phyloP scores from a whole-genome alignment of 2,113 vertebrate species.

The Notothenia rossii region DNA sequence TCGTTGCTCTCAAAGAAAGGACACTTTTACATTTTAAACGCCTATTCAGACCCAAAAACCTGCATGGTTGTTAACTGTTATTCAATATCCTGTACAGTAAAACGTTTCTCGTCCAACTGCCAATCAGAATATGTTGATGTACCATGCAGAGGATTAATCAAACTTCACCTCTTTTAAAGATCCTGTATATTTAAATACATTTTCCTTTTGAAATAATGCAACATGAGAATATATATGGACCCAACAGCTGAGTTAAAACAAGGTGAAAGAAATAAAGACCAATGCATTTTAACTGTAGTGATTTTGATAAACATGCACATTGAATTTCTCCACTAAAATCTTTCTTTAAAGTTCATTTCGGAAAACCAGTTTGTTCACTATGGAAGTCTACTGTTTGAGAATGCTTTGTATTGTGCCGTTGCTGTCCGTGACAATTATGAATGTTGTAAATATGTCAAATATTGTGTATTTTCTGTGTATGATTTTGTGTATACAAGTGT shows the following conservation, averaged over 20 bases:
- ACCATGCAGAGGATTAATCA: constrained; percentile 41
- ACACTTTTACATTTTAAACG: constrained; percentile 12
- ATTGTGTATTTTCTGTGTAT: constrained; percentile 71
- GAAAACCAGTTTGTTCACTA: constrained; percentile 48
- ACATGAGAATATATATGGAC: constrained; percentile 22
- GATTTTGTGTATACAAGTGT: constrained; percentile 72
- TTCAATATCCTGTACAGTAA: constrained; percentile 35
- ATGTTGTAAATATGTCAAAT: constrained; percentile 75
- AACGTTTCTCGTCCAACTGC: constrained; percentile 61
- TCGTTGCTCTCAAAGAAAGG: constrained; percentile 35
- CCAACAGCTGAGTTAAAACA: constrained; percentile 10
- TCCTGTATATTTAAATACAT: constrained; percentile 66
- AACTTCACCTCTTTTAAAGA: constrained; percentile 64
- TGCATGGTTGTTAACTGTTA: constrained; percentile 80
- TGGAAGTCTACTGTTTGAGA: constrained; percentile 67
- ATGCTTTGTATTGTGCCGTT: constrained; percentile 71
- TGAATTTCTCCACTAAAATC: constrained; percentile 11
- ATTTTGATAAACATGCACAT: constrained; percentile 37
- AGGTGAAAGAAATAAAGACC: constrained; percentile 49
- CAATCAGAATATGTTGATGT: constrained; percentile 49
- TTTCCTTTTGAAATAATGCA: constrained; percentile 49
- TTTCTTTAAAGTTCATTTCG: constrained; percentile 24
- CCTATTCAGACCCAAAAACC: constrained; percentile 39
- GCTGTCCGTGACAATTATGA: constrained; percentile 60
- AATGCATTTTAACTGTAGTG: constrained; percentile 32